These are phyloP conservation scores for Cephalotes varians DNA, from an alignment of 2,888 invertebrate species.

Conservation along the genomic window DNA sequence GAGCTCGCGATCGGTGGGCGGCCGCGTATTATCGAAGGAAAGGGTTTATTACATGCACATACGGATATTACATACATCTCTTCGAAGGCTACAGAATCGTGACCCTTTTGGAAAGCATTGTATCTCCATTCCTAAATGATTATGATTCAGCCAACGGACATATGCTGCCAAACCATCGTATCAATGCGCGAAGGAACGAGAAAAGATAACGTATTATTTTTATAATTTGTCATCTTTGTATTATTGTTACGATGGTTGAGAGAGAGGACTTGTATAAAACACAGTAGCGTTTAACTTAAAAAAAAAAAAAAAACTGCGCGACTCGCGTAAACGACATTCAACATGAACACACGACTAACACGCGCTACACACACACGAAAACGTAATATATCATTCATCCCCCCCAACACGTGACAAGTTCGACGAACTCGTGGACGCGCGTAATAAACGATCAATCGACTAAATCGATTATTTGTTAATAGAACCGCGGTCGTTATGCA, in stretches of 20 bases:
- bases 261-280: constrained; percentile 45
- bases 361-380: background rate
- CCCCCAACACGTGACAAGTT: background rate
- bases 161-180: constrained; percentile 73
- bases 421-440: background rate
- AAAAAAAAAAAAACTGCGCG: background rate
- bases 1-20: constrained; percentile 24
- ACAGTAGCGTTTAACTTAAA: constrained; percentile 30
- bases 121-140: constrained; percentile 55
- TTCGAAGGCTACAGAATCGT: constrained; percentile 33
- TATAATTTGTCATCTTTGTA: constrained; percentile 81
- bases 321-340: constrained; percentile 55
- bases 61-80: constrained; percentile 2
- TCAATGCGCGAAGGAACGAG: constrained; percentile 69
- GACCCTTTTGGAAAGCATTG: constrained; percentile 43
- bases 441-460: constrained; percentile 11
- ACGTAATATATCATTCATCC: constrained; percentile 23
- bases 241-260: constrained; percentile 78
- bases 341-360: constrained; percentile 53
- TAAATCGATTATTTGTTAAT: constrained; percentile 17
- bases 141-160: constrained; percentile 56
- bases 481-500: background rate
- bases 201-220: constrained; percentile 83
- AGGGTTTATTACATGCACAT: constrained; percentile 30
- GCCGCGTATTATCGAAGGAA: background rate